Conservation (phyloP, 2,797 vertebrate genomes). For the Gastrophryne carolinensis region DNA sequence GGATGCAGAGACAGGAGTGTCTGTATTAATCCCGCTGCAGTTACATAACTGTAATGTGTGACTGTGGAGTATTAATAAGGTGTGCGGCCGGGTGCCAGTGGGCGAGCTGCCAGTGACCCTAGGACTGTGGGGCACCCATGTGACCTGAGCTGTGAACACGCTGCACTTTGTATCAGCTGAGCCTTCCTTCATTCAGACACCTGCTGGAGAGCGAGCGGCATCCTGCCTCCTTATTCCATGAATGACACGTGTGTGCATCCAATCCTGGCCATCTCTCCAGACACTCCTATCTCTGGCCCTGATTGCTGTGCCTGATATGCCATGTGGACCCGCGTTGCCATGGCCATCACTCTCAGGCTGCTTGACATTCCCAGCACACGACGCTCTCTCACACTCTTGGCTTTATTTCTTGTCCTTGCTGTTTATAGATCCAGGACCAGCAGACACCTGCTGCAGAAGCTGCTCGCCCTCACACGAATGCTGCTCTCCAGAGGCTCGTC, state of each 20-base stretch:
- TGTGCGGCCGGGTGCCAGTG: conserved; percentile 13
- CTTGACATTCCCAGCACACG: background rate
- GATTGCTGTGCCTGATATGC: background rate
- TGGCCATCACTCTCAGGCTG: background rate
- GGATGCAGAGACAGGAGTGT: too few relatives aligned
- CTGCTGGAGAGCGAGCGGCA: conserved; percentile 2
- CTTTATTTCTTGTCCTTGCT: background rate
- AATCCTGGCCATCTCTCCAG: background rate
- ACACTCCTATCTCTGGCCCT: background rate
- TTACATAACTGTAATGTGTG: too few relatives aligned
- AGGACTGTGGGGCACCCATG: background rate
- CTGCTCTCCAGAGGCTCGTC: background rate
- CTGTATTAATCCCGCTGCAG: too few relatives aligned
- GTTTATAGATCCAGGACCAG: background rate
- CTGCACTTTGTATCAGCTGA: conserved; percentile 20
- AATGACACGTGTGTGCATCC: background rate
- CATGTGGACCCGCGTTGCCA: background rate
- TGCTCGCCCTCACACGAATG: background rate
- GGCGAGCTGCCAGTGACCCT: conserved; percentile 5
- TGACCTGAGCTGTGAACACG: background rate
- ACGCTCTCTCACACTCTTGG: background rate
- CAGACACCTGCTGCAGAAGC: conserved; percentile 5
- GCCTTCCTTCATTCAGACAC: background rate
- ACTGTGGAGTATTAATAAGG: background rate
- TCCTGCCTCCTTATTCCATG: background rate